Evolutionary conservation across 2,113 vertebrate genomes (phyloP).

Genomic region (Plectropomus leopardus): DNA sequence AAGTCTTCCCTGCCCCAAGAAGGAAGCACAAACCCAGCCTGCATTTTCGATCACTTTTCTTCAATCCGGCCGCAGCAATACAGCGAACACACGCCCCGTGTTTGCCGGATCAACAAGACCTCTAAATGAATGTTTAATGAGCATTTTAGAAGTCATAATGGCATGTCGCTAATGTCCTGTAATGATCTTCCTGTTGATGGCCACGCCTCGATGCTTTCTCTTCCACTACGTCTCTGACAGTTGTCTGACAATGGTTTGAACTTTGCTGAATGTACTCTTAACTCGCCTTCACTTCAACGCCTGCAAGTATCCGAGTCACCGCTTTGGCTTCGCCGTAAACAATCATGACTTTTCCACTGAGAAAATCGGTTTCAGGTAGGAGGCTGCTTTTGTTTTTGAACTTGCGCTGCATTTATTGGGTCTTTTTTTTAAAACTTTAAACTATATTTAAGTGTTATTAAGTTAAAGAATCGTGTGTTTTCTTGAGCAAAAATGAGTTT

Average conservation of each 20-base stretch:
- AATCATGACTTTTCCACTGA: constrained; percentile 94
- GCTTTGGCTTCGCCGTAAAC: constrained; percentile 76
- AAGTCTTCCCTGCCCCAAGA: constrained; percentile 85
- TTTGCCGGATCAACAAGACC: constrained; percentile 90
- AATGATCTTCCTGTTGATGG: constrained; percentile 95
- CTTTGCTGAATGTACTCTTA: constrained; percentile 87
- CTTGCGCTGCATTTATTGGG: neutral
- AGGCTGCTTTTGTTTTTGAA: constrained; percentile 30
- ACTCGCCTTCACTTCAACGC: constrained; percentile 78
- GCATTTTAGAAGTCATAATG: constrained; percentile 95
- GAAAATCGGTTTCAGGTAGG: constrained; percentile 97
- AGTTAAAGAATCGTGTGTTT: neutral
- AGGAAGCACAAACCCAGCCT: constrained; percentile 82
- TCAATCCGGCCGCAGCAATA: constrained; percentile 61
- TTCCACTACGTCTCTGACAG: constrained; percentile 90
- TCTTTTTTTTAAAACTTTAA: neutral
- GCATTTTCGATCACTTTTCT: constrained; percentile 73
- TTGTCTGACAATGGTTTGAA: constrained; percentile 94
- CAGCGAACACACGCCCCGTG: constrained; percentile 64
- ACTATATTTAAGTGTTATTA: neutral
- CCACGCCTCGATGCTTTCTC: constrained; percentile 92
- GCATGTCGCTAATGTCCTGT: constrained; percentile 98
- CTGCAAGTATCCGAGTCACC: constrained; percentile 57
- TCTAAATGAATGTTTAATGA: constrained; percentile 99
- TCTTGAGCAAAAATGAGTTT: neutral